Evolutionary conservation across 2,888 invertebrate genomes (phyloP).

Genomic region (Leptinotarsa juncta): DNA sequence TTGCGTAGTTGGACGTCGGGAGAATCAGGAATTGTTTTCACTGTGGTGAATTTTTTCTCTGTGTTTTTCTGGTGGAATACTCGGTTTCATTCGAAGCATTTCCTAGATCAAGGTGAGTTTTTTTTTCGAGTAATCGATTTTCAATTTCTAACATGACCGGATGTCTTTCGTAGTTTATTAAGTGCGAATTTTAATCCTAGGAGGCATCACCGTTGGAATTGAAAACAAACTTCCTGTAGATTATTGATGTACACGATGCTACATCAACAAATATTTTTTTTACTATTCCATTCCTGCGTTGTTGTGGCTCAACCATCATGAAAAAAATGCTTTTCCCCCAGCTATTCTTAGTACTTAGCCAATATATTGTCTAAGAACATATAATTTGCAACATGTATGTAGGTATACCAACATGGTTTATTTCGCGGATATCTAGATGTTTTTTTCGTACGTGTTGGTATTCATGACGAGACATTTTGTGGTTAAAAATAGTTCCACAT

Average conservation of each 20-base stretch:
- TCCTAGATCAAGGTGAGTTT: conserved; percentile 38
- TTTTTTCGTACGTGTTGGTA: conserved; percentile 21
- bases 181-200: neutral
- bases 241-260: too few species aligned
- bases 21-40: neutral
- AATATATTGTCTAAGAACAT: neutral
- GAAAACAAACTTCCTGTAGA: neutral
- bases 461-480: conserved; percentile 15
- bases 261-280: too few species aligned
- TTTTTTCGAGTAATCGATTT: conserved; percentile 28
- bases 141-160: neutral
- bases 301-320: too few species aligned
- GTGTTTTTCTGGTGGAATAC: conserved; percentile 32
- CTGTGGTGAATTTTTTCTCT: conserved; percentile 10
- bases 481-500: conserved; percentile 14
- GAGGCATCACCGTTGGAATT: neutral
- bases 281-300: too few species aligned
- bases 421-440: conserved; percentile 4
- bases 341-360: conserved; percentile 8
- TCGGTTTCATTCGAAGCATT: conserved; percentile 24
- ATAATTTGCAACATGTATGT: conserved; percentile 1
- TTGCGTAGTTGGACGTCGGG: conserved; percentile 2
- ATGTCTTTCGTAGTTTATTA: neutral
- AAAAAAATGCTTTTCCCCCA: neutral
- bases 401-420: neutral